Percentiles rank a stretch among this genome's conserved stretches.
phyloP scores from a whole-genome alignment of 2,113 vertebrate species.

The Oceanites oceanicus region DNA sequence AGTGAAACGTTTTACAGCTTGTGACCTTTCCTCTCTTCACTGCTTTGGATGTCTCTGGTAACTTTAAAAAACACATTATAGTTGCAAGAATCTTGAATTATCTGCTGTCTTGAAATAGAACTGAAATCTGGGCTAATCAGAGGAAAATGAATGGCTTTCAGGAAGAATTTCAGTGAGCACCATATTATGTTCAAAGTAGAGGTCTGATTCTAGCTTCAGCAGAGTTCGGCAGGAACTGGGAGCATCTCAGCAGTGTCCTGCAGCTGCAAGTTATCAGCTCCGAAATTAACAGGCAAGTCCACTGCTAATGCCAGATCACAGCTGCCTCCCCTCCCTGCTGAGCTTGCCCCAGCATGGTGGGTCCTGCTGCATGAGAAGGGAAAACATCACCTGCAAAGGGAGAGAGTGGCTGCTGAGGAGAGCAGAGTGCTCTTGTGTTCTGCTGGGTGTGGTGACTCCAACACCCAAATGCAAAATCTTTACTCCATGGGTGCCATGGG shows the following conservation, averaged over 20 bases:
- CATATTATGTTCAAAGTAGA: background rate
- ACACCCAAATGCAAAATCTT: background rate
- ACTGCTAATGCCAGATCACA: background rate
- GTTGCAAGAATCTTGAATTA: background rate
- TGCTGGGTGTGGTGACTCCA: background rate
- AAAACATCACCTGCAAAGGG: background rate
- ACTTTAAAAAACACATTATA: background rate
- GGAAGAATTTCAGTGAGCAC: background rate
- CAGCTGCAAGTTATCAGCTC: background rate
- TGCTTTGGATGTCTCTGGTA: background rate
- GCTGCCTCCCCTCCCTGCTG: background rate
- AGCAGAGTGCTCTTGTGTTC: accelerated
- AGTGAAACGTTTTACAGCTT: background rate
- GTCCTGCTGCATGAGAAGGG: background rate
- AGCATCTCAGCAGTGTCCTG: background rate
- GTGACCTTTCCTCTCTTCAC: background rate
- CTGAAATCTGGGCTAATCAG: background rate
- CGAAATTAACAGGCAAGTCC: background rate
- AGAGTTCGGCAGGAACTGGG: background rate
- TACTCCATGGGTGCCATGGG: accelerated
- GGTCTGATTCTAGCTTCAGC: background rate
- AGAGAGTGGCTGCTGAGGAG: background rate
- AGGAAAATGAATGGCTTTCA: background rate
- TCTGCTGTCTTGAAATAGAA: background rate
- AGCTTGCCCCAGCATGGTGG: accelerated